Base-by-base conservation (phyloP, 2,888 invertebrate species). In the Hemicrepidius hirtus region DNA sequence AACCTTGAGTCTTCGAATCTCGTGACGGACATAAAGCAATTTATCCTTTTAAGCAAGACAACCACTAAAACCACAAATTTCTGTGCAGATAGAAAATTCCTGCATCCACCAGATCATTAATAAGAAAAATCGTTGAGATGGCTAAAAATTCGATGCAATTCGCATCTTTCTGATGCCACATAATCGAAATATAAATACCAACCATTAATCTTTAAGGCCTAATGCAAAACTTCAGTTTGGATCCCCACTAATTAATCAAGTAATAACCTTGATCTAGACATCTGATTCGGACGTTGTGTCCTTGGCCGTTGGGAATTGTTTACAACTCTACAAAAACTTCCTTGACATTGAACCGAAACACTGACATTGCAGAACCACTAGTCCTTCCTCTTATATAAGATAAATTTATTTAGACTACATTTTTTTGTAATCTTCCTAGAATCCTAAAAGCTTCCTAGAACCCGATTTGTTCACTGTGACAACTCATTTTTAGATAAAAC, bases 151-250 rank as follows among this genome's bases (percentile, higher is more conserved):
- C 62, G 6, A 32, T 68, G 41, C 40, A 72, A 20, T 9, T 18
- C 21, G 18, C 13, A n/a, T 49, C 40, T 70, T 70, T 40, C 35
- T 28, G 21, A 50, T 32, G 60, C 55, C 18, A 18, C 37, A 28
- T 46, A 72, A 72, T 68, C 64, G 72, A 68, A 68, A 68, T 62
- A 68, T 72, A 72, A 72, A 68, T 72, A 68, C 64, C 18, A 46
- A 35, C 55, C 72, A 72, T 72, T 68, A 72, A 72, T 72, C 72
- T 72, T 44, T 57, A 21, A 63, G 46, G 53, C 59, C 62, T 63
- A 72, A 63, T 53, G 49, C 63, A 66, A 69, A 66, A 49, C 37
- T 71, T 32, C 4, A 18, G 53, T 35, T 40, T 50, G 60, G 40
- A 65, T 65, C 41, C 41, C 28, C n/a, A n/a, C 60, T 69, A 68